A percentile compares a stretch with the other conserved stretches of the same genome.
phyloP scores from a whole-genome alignment of 1,140 invertebrate genomes.

The Harlomillsia oculata region DNA sequence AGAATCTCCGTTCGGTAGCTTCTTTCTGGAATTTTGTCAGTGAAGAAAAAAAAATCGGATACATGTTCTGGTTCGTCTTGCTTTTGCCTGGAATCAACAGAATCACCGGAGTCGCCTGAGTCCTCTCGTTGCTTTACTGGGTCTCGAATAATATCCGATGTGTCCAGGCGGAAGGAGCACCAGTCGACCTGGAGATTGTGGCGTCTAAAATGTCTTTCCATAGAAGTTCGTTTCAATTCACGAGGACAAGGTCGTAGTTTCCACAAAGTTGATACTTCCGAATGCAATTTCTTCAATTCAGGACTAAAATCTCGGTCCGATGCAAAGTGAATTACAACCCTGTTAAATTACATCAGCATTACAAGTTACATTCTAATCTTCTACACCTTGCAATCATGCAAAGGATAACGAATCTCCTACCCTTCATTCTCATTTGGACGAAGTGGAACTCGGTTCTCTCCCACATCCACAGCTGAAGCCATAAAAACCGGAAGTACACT shows the following conservation, averaged over 20 bases:
- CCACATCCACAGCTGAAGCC: slow-evolving; percentile 68
- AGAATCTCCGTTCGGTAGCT: slow-evolving; percentile 25
- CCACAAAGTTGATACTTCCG: slow-evolving; percentile 69
- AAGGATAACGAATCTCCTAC: slow-evolving; percentile 44
- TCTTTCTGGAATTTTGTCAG: slow-evolving; percentile 26
- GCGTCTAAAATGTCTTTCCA: slow-evolving; percentile 69
- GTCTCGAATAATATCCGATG: slow-evolving; percentile 19
- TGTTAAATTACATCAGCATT: slow-evolving; percentile 37
- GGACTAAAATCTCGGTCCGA: slow-evolving; percentile 62
- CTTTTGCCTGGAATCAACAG: too few relatives aligned
- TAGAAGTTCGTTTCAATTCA: slow-evolving; percentile 67
- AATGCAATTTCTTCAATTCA: slow-evolving; percentile 60
- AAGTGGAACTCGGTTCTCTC: slow-evolving; percentile 61
- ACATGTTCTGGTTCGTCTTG: too few relatives aligned
- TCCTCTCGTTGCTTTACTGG: background rate
- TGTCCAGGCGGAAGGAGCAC: slow-evolving; percentile 75
- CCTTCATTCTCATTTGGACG: slow-evolving; percentile 75
- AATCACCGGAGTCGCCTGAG: too few relatives aligned
- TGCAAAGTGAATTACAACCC: slow-evolving; percentile 68
- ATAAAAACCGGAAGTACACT: slow-evolving; percentile 68
- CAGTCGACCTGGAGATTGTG: slow-evolving; percentile 71
- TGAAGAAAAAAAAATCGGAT: slow-evolving; percentile 17
- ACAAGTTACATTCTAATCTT: background rate
- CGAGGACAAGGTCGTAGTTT: slow-evolving; percentile 61
- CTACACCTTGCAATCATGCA: background rate